Base-by-base conservation (phyloP, 2,888 invertebrate species). In the Arctia plantaginis region DNA sequence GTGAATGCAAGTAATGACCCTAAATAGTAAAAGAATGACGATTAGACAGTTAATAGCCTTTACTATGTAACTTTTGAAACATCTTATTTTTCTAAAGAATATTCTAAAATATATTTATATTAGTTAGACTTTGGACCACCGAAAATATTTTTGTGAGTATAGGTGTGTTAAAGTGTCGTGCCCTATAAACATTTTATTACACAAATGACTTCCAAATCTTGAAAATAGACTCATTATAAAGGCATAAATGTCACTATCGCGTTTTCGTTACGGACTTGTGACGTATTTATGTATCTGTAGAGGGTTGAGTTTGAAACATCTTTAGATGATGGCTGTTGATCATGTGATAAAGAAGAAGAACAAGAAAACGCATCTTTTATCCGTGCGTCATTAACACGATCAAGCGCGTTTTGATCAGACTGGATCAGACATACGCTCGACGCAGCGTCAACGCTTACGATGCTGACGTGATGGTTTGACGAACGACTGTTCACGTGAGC, bases 141-240 rank as follows among this genome's bases (percentile, higher is more conserved):
- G 6, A 62, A 47, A 67, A 67, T 67, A 47, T 30, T 67, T 47
- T 41, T 66, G 47, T 47, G 1, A 35, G 15, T n/a, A 15, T 55
- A n/a, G 13, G 15, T 23, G 8, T n/a, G n/a, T 51, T 39, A 35
- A 55, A 47, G n/a, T 23, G 13, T 55, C 69, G 15, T 69, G 55
- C 18, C 69, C 69, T 69, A 55, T 35, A 69, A 55, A 69, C n/a
- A 18, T 51, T 55, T 69, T 55, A 69, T 51, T 35, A 69, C 2
- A 27, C n/a, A 55, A n/a, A 69, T n/a, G 35, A 35, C 23, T 35
- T 51, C 4, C 23, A 8, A 51, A 55, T 69, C 35, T 69, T 8
- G n/a, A 35, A 69, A 39, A 55, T 55, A 69, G 51, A 69, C n/a
- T 55, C 55, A 69, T 55, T 35, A 69, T 55, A 35, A 23, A 69